Conservation (phyloP, 2,888 invertebrate genomes). For the Callyntrura guangdongensis region DNA sequence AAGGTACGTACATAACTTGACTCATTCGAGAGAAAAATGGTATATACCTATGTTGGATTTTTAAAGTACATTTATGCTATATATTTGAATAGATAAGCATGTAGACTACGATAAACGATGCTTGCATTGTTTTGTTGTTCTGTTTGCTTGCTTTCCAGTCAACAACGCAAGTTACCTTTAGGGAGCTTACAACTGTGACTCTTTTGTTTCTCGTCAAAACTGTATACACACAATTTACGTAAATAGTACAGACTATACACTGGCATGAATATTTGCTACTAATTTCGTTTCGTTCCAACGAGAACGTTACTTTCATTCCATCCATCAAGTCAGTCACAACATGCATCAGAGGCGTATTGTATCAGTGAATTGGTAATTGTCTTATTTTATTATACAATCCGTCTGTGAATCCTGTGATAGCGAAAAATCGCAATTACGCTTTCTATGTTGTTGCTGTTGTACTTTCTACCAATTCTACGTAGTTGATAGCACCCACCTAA, state of each 20-base stretch:
- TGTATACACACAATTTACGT: not conserved
- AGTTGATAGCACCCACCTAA: not conserved
- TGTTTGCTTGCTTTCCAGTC: not conserved
- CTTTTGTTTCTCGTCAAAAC: slow-evolving; percentile 7
- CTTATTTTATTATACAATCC: not conserved
- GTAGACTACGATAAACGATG: not conserved
- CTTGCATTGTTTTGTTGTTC: not conserved
- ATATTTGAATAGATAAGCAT: not conserved
- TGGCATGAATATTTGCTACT: not conserved
- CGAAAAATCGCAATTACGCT: not conserved
- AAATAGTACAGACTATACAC: not conserved
- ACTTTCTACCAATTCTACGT: no score
- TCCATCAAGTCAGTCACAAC: not conserved
- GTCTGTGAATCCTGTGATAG: slow-evolving; percentile 32
- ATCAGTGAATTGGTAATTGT: not conserved
- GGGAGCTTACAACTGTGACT: not conserved
- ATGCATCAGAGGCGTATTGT: not conserved
- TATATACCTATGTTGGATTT: not conserved
- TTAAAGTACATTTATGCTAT: not conserved
- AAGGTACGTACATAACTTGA: not conserved
- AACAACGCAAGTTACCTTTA: not conserved
- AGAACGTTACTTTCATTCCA: slow-evolving; percentile 9
- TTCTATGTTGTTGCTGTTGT: not conserved
- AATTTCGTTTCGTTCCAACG: not conserved
- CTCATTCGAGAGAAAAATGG: not conserved